Evolutionary conservation across 64 coral and sea anemone species (phyloP), one percentile per base, ranked within the genome.

Genomic region (Porites australiensis): DNA sequence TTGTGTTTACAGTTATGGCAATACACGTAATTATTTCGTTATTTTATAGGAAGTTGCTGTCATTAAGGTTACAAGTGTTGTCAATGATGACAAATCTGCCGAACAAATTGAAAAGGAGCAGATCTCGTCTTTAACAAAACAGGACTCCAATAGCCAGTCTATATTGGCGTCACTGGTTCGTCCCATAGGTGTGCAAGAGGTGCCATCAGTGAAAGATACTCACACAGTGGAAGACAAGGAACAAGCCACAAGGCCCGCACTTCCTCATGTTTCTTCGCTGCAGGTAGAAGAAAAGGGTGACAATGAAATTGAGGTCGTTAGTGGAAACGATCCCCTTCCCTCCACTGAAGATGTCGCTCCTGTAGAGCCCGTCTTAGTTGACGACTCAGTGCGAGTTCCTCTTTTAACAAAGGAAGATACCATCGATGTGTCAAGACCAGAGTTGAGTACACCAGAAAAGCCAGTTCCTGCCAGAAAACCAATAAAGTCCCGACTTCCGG

Each of bases 81-180:
- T 46, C 58, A 47, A 23, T 7, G 81, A 44, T 12, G 50, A 59
- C 51, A 88, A 75, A 11, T 13, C 18, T 13, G 12, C 63, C 22
- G 81, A 84, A 68, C 51, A 18, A 84, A 69, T 10, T 54, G 62
- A 44, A 70, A 55, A 46, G 6, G 84, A 87, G 72, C 49, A 72
- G 19, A 12, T 72, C 12, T 7, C 9, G 6, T 18, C 72, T 37
- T 86, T 92, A 37, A 86, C 64, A 20, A 90, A 90, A 58, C 88
- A 81, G 64, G 77, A 90, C 79, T 90, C 88, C 1, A 21, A 51
- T 4, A 92, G 80, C 46, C 80, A 91, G 79, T 91, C 89, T 11
- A 91, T 91, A 12, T 81, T 91, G 8, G 89, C 61, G 6, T 75
- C 66, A 23, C 50, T 88, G n/a, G 48, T 53, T 20, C 47, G 21